Evolutionary conservation across 2,888 invertebrate genomes (phyloP), one percentile per base, ranked within the genome.

Genomic region (Rhopalosiphum nymphaeae): DNA sequence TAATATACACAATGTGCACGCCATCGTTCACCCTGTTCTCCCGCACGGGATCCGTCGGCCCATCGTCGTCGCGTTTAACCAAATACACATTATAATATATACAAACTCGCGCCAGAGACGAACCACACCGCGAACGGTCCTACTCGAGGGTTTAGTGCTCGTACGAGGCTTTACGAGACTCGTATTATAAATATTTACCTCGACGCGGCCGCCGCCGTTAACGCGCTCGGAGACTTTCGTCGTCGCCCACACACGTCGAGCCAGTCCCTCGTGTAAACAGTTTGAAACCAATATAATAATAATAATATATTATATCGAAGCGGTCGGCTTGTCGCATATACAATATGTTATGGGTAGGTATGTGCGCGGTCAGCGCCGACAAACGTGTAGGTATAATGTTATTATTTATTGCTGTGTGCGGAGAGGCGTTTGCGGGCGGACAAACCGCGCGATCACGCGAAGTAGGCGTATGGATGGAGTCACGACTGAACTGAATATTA

Each of bases 171-270:
- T 25, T 67, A 13, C 67, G 67, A 53, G 67, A 44, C 29, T 42
- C 11, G 36, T 78, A 91, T 78, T 84, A 67, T 91, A 91, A 91
- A 91, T 91, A 91, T 85, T 85, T 85, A 91, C 91, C 44, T 44
- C 85, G 10, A 10, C n/a, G 42, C 85, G 56, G n/a, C 61, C 49
- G 90, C 10, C 89, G 89, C 29, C 42, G 67, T 36, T 78, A 67
- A 67, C 46, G 49, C 67, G 90, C 56, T 53, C 36, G 42, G 53
- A 84, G 78, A 91, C 91, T 44, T 85, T 85, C 44, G 85, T 13
- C 53, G 42, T 46, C 57, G 91, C 91, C 91, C 91, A n/a, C 91
- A 86, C 91, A 91, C 91, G 91, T n/a, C 10, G 78, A 78, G 85
- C 29, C 44, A n/a, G 90, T 90, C 46, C 67, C 36, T 42, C 91